phyloP scores from a whole-genome alignment of 2,888 invertebrate genomes.

The Tenthredo notha region DNA sequence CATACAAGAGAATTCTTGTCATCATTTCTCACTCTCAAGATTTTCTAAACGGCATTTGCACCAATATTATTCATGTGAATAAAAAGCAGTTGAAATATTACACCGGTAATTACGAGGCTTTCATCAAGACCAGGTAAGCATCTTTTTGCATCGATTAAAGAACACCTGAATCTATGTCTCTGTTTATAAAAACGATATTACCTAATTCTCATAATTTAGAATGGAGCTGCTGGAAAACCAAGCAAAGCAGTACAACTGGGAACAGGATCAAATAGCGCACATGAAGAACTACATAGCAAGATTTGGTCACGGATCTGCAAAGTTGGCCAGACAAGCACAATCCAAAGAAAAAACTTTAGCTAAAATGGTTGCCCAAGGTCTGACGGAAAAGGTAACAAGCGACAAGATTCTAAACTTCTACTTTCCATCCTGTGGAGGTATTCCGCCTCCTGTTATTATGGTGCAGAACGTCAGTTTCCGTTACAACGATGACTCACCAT shows the following conservation, averaged over 20 bases:
- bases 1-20: slow-evolving; percentile 97
- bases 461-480: slow-evolving; percentile 98
- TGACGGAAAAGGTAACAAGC: slow-evolving; percentile 95
- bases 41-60: slow-evolving; percentile 98
- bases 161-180: neutral
- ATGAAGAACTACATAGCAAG: slow-evolving; percentile 99
- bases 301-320: slow-evolving; percentile 99
- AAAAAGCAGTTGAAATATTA: slow-evolving; percentile 96
- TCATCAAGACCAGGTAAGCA: slow-evolving; percentile 88
- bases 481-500: slow-evolving; percentile 91
- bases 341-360: slow-evolving; percentile 99
- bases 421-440: slow-evolving; percentile 95
- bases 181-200: neutral
- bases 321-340: slow-evolving; percentile 98
- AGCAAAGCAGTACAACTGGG: slow-evolving; percentile 99
- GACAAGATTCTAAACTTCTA: slow-evolving; percentile 97
- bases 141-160: neutral
- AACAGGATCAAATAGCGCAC: slow-evolving; percentile 99
- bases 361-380: slow-evolving; percentile 99
- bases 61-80: slow-evolving; percentile 97
- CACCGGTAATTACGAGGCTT: slow-evolving; percentile 98
- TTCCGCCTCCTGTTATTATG: slow-evolving; percentile 99
- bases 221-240: slow-evolving; percentile 98
- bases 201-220: slow-evolving; percentile 73
- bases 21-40: slow-evolving; percentile 99